Evolutionary conservation across 2,113 vertebrate species (phyloP).

Genomic region (Embiotoca jacksoni): DNA sequence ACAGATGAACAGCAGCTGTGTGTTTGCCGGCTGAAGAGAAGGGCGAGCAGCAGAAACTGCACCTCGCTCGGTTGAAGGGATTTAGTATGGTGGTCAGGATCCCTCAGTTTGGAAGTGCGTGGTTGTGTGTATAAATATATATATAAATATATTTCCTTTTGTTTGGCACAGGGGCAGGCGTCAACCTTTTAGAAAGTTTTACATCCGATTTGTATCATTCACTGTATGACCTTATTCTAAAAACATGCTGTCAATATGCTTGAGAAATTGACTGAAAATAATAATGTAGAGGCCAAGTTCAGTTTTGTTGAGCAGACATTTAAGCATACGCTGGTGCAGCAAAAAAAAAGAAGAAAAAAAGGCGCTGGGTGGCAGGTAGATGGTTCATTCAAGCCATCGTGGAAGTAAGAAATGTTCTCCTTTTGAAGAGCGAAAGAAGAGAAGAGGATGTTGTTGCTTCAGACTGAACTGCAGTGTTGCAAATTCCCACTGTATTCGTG

Average conservation of each 20-base stretch:
- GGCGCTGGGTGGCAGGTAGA: not conserved
- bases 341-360: not conserved
- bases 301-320: conserved; percentile 59
- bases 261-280: conserved; percentile 84
- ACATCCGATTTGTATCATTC: conserved; percentile 88
- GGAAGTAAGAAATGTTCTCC: not conserved
- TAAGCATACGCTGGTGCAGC: conserved; percentile 5
- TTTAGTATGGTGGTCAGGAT: conserved; percentile 50
- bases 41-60: conserved; percentile 12
- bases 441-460: not conserved
- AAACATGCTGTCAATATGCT: conserved; percentile 84
- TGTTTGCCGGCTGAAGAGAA: conserved; percentile 23
- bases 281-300: conserved; percentile 77
- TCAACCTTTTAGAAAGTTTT: conserved; percentile 87
- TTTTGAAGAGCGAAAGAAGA: conserved; percentile 15
- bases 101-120: conserved; percentile 54
- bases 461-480: conserved; percentile 10
- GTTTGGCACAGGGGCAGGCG: conserved; percentile 83
- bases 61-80: conserved; percentile 41
- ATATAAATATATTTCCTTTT: conserved; percentile 84
- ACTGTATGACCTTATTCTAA: conserved; percentile 82
- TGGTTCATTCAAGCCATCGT: conserved; percentile 41
- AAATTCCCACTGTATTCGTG: not conserved
- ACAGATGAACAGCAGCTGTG: conserved; percentile 2
- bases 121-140: conserved; percentile 57